Conservation (phyloP, 2,888 invertebrate species). For the Psococerastis gibbosa region DNA sequence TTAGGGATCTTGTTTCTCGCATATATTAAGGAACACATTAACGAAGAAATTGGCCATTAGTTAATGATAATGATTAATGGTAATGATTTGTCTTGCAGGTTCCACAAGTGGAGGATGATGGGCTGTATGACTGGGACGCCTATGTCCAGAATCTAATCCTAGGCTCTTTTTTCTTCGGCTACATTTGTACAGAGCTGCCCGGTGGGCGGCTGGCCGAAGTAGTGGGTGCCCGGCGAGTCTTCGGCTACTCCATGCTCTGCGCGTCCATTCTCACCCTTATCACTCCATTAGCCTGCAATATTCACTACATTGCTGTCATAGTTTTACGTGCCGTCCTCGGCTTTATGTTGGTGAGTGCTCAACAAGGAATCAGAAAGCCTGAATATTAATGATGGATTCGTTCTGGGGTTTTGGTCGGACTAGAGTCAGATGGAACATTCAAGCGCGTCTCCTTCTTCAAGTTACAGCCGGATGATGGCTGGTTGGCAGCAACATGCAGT, state of each 20-base stretch:
- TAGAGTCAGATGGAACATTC: too few species aligned
- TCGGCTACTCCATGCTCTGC: constrained; percentile 68
- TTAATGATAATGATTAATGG: too few species aligned
- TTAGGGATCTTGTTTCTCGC: not conserved
- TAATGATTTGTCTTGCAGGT: too few species aligned
- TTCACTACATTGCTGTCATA: constrained; percentile 43
- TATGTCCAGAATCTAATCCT: constrained; percentile 61
- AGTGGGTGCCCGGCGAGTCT: constrained; percentile 65
- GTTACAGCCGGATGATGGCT: too few species aligned
- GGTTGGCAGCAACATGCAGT: too few species aligned
- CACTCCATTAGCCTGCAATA: constrained; percentile 55
- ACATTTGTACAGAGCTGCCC: constrained; percentile 73
- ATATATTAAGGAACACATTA: not conserved
- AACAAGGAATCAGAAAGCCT: too few species aligned
- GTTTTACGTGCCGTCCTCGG: constrained; percentile 54
- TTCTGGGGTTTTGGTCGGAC: too few species aligned
- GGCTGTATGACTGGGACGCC: constrained; percentile 55
- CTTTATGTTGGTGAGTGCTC: constrained; percentile 50
- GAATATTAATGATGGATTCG: too few species aligned
- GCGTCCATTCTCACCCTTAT: constrained; percentile 64
- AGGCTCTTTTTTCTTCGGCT: constrained; percentile 85
- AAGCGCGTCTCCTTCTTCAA: too few species aligned
- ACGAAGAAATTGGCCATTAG: too few species aligned
- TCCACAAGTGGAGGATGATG: constrained; percentile 18
- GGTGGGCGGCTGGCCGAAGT: constrained; percentile 71